These are phyloP conservation scores for Halichondria panicea DNA, from an alignment of 37 sponge, comb jelly and placozoan species.

Conservation along the genomic window DNA sequence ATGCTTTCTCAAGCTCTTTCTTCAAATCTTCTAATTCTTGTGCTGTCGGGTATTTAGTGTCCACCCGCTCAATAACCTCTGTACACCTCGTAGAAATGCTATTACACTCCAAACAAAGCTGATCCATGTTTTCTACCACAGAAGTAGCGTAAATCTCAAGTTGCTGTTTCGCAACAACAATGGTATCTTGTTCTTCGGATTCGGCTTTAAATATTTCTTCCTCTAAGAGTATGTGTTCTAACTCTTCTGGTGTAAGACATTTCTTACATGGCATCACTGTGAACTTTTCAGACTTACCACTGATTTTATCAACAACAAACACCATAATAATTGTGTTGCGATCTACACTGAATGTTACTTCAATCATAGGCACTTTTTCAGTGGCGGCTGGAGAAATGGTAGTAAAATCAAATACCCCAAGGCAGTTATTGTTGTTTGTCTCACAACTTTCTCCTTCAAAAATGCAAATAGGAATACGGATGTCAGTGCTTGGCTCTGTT, in stretches of 20 bases:
- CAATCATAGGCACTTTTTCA: constrained; percentile 94
- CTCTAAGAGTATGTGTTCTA: constrained; percentile 86
- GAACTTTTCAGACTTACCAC: constrained; percentile 92
- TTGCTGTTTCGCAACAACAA: constrained; percentile 23
- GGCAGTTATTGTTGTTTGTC: constrained; percentile 94
- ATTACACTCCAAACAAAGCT: constrained; percentile 92
- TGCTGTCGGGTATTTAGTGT: constrained; percentile 91
- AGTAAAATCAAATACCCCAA: constrained; percentile 94
- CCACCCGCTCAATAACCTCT: constrained; percentile 93
- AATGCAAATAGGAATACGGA: constrained; percentile 91
- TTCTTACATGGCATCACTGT: constrained; percentile 95
- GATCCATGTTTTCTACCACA: constrained; percentile 94
- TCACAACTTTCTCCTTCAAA: constrained; percentile 97
- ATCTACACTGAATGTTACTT: constrained; percentile 97
- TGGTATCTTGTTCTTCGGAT: constrained; percentile 86
- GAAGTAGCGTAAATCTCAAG: constrained; percentile 95
- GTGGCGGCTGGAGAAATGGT: constrained; percentile 97
- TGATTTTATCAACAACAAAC: constrained; percentile 93
- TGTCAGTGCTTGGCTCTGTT: constrained; percentile 86
- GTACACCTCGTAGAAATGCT: constrained; percentile 81
- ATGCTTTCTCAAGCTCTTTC: constrained; percentile 96
- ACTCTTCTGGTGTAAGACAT: constrained; percentile 85
- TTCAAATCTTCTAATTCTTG: constrained; percentile 96
- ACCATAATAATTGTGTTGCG: constrained; percentile 96
- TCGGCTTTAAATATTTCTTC: constrained; percentile 91